Evolutionary conservation across 2,113 vertebrate species (phyloP).

Genomic region (Rhombomys opimus): DNA sequence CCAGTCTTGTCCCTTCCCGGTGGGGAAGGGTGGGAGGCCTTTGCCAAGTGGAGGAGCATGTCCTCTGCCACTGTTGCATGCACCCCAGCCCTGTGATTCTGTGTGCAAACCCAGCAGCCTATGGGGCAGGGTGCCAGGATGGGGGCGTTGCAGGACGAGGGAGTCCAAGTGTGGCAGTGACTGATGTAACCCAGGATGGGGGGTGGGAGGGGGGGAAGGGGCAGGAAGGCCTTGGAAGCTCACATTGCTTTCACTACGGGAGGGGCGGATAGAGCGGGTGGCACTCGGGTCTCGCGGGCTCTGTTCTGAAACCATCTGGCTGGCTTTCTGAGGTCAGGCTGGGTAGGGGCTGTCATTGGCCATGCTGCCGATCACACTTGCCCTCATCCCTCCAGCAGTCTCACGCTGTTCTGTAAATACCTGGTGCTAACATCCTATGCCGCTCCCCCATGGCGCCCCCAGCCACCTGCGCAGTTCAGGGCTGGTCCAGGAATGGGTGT

Average conservation of each 20-base stretch:
- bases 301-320: neutral
- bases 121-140: conserved; percentile 35
- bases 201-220: neutral
- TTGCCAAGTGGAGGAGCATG: conserved; percentile 58
- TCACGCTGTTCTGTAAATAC: conserved; percentile 80
- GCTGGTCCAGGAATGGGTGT: neutral
- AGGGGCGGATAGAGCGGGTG: neutral
- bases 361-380: conserved; percentile 13
- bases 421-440: conserved; percentile 77
- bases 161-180: neutral
- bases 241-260: neutral
- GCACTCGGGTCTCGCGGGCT: conserved; percentile 14
- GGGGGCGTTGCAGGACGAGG: conserved; percentile 19
- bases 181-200: conserved; percentile 5
- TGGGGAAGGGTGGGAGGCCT: neutral
- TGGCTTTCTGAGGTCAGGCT: neutral
- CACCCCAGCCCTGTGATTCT: conserved; percentile 55
- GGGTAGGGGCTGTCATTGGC: neutral
- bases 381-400: conserved; percentile 1
- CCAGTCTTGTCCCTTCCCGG: conserved; percentile 33
- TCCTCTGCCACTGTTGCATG: conserved; percentile 70
- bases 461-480: neutral
- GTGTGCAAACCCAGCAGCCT: conserved; percentile 64
- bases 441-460: neutral
- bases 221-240: neutral